These are phyloP conservation scores for Synergus gifuensis DNA, from an alignment of 2,888 invertebrate species.

Conservation along the genomic window DNA sequence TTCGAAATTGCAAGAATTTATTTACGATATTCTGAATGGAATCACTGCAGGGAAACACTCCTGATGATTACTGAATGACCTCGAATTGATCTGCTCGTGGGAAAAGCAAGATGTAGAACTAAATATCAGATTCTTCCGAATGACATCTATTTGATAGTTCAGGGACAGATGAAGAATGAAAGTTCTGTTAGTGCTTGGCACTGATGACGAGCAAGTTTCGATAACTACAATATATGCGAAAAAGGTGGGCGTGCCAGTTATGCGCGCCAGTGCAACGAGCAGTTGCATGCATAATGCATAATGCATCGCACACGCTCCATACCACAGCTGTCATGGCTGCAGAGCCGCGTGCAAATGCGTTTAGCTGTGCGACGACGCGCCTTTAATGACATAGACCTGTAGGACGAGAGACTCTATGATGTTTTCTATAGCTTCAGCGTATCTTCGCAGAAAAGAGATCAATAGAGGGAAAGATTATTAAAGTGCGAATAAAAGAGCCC, in stretches of 20 bases:
- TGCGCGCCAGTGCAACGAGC: slow-evolving; percentile 47
- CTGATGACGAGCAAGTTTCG: slow-evolving; percentile 39
- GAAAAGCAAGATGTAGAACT: neutral
- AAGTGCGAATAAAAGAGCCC: neutral
- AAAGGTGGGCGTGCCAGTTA: slow-evolving; percentile 49
- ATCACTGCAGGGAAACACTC: neutral
- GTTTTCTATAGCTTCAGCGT: neutral
- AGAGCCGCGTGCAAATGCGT: slow-evolving; percentile 43
- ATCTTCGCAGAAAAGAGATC: neutral
- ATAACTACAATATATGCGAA: slow-evolving; percentile 46
- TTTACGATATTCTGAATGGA: neutral
- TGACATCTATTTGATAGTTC: neutral
- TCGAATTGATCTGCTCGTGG: neutral
- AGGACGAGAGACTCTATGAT: neutral
- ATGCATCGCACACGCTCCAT: slow-evolving; percentile 40
- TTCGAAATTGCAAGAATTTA: too few relatives aligned
- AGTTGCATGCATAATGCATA: slow-evolving; percentile 54
- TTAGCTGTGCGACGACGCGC: slow-evolving; percentile 37
- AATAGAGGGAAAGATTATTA: neutral
- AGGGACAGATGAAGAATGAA: neutral
- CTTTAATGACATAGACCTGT: slow-evolving; percentile 23
- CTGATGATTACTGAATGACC: neutral
- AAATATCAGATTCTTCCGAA: neutral
- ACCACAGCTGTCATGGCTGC: slow-evolving; percentile 47
- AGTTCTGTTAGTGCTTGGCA: neutral